Base-by-base conservation (phyloP, 2,113 vertebrate genomes). In the Paedocypris sp. region DNA sequence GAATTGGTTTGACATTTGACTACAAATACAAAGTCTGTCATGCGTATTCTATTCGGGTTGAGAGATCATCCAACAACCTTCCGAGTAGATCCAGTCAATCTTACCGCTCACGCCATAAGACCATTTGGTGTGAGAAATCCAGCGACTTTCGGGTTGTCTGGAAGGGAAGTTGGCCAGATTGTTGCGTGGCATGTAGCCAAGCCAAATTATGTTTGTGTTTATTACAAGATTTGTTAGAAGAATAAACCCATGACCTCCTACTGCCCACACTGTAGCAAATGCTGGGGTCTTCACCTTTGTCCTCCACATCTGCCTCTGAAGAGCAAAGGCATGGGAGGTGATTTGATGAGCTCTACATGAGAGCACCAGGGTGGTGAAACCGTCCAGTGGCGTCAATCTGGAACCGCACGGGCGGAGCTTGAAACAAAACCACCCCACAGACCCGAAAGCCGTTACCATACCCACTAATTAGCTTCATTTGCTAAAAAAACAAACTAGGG, bases 391-490 rank as follows among this genome's bases (percentile, higher is more conserved):
- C 19, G 53, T 41, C 65, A 76, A 60, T 70, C 74, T 70, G 64
- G 61, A 58, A 77, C 54, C 52, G 68, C 71, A 67, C 29, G 39
- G 38, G 39, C 26, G 54, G 54, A 43, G 54, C 54, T 75, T 47
- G 52, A 75, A 80, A 75, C 42, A 67, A 61, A 48, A 63, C 71
- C 52, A 57, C 76, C 72, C 65, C 68, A 56, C 68, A 80, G 70
- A 81, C 74, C 75, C 68, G 49, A 62, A 42, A 50, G 60, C 70
- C 76, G 74, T 82, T 78, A 81, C 53, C 61, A 32, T 75, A 78
- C 69, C 76, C 74, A 74, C 76, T 83, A 77, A 83, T 80, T 79
- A 82, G 72, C 71, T 78, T 83, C 53, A 81, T 83, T 83, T 78
- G 70, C 77, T 83, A 75, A 79, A 77, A 77, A 79, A 82, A 81